A percentile compares a stretch with the other conserved stretches of the same genome.
These are phyloP conservation scores for Gadopsis bispinosus DNA, from an alignment of 2,797 vertebrate genomes.

Conservation along the genomic window DNA sequence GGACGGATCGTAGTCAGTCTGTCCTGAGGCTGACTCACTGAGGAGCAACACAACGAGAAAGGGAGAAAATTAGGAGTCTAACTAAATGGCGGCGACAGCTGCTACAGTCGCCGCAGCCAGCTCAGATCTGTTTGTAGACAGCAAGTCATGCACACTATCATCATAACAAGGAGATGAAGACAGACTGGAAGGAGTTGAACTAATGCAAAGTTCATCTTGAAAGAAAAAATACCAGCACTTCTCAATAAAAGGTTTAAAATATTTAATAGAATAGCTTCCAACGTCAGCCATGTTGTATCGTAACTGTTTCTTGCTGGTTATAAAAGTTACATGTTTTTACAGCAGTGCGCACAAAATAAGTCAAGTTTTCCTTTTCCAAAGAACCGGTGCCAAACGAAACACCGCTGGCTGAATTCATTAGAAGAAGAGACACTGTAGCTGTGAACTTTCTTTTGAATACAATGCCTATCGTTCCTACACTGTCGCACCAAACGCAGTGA, in stretches of 20 bases:
- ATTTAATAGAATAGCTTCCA: background rate
- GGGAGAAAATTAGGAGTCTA: background rate
- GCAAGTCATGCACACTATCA: conserved; percentile 10
- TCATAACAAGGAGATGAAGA: conserved; percentile 25
- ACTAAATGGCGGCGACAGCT: conserved; percentile 22
- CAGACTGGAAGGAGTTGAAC: conserved; percentile 5
- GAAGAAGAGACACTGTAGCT: background rate
- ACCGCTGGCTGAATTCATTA: conserved; percentile 6
- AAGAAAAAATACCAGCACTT: background rate
- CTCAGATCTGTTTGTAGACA: conserved; percentile 22
- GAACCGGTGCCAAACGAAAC: background rate
- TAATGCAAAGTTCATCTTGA: conserved; percentile 8
- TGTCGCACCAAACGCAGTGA: conserved; percentile 28
- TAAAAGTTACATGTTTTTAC: background rate
- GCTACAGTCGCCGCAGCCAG: background rate
- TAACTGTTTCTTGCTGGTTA: background rate
- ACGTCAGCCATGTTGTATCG: background rate
- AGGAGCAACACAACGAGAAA: background rate
- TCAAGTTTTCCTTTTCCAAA: background rate
- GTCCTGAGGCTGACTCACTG: conserved; percentile 73
- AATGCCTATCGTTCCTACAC: conserved; percentile 25
- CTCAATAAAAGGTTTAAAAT: background rate
- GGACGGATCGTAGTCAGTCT: conserved; percentile 85
- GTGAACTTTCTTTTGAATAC: conserved; percentile 22
- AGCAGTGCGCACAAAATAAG: background rate